Evolutionary conservation across 1,140 invertebrate species (phyloP).

Genomic region (Brachionus calyciflorus): DNA sequence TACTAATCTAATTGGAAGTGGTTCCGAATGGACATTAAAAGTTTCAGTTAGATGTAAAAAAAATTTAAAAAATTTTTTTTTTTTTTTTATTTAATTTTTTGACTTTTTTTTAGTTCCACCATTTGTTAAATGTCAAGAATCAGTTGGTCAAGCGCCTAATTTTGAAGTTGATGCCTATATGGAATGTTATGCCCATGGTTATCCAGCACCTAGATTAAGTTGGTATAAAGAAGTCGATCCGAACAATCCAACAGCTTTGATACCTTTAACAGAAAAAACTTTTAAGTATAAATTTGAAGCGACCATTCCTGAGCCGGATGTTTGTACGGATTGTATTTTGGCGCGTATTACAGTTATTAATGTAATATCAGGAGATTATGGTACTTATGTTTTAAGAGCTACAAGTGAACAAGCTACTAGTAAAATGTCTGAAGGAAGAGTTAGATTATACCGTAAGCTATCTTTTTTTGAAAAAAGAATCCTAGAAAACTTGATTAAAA

Average conservation of each 20-base stretch:
- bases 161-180: conserved; percentile 46
- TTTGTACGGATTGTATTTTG: conserved; percentile 46
- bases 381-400: conserved; percentile 26
- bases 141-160: conserved; percentile 45
- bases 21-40: conserved; percentile 46
- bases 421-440: conserved; percentile 25
- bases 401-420: conserved; percentile 9
- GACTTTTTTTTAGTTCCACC: conserved; percentile 25
- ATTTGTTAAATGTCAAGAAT: conserved; percentile 30
- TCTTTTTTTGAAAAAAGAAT: no score
- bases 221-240: conserved; percentile 47
- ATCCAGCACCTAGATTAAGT: conserved; percentile 38
- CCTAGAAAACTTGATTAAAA: neutral
- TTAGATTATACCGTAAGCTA: conserved; percentile 42
- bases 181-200: conserved; percentile 47
- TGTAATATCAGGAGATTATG: conserved; percentile 29
- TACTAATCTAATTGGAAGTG: conserved; percentile 44
- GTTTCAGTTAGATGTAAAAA: conserved; percentile 36
- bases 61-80: neutral
- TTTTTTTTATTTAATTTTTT: neutral
- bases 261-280: conserved; percentile 33
- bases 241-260: conserved; percentile 33
- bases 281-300: conserved; percentile 47
- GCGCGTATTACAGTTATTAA: conserved; percentile 45
- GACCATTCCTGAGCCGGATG: conserved; percentile 37